Evolutionary conservation across 2,797 vertebrate species (phyloP).

Genomic region (Labeo calbasu): DNA sequence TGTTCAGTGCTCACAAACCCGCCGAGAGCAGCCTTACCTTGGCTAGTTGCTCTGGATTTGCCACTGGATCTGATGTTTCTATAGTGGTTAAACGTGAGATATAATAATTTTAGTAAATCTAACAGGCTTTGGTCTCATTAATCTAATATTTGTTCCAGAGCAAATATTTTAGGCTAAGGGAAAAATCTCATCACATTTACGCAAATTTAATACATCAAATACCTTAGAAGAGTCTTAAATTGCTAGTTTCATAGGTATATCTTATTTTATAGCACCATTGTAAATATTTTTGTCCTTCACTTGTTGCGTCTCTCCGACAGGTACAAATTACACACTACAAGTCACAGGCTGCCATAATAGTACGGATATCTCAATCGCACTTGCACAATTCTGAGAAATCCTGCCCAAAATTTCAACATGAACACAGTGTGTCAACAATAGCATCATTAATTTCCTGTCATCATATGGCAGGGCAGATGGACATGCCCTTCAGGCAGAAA

Average conservation of each 20-base stretch:
- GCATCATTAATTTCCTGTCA: conserved; percentile 40
- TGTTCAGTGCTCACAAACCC: too few species aligned
- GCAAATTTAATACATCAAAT: not conserved
- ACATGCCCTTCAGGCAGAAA: conserved; percentile 51
- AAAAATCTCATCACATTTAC: too few species aligned
- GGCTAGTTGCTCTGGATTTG: too few species aligned
- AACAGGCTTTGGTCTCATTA: too few species aligned
- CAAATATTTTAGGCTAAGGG: too few species aligned
- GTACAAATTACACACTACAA: not conserved
- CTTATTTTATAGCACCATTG: not conserved
- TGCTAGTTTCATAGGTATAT: not conserved
- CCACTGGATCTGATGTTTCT: too few species aligned
- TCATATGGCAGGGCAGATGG: conserved; percentile 62
- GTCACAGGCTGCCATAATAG: not conserved
- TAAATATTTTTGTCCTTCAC: not conserved
- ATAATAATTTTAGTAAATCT: too few species aligned
- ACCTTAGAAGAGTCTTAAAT: not conserved
- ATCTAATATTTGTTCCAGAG: too few species aligned
- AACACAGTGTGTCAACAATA: conserved; percentile 18
- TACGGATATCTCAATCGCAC: not conserved
- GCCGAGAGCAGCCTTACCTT: too few species aligned
- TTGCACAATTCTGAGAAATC: not conserved
- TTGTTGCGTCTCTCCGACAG: not conserved
- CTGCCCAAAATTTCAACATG: conserved; percentile 8
- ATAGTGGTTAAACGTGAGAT: too few species aligned